Evolutionary conservation across 2,113 vertebrate species (phyloP).

Genomic region (Aplodontia rufa): DNA sequence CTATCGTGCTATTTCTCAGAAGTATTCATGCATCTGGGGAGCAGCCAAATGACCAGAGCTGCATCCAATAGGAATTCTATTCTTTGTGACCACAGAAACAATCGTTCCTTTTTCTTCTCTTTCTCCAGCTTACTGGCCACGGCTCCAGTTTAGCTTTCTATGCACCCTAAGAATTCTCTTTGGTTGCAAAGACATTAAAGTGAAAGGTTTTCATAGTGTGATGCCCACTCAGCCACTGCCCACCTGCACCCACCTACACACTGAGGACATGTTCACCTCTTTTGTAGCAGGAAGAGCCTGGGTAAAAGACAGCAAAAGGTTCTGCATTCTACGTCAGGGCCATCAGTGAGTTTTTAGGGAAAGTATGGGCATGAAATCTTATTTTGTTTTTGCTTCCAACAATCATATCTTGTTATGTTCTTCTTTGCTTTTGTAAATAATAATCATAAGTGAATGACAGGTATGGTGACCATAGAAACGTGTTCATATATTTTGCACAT

Average conservation of each 20-base stretch:
- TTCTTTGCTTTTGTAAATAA: not conserved
- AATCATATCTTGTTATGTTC: not conserved
- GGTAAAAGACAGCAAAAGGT: not conserved
- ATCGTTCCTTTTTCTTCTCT: not conserved
- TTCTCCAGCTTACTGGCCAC: not conserved
- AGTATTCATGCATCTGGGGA: not conserved
- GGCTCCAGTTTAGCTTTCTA: not conserved
- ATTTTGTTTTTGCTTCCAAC: slow-evolving; percentile 14
- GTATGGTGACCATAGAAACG: not conserved
- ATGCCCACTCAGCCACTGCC: not conserved
- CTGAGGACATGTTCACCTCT: not conserved
- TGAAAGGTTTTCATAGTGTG: not conserved
- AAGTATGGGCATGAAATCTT: not conserved
- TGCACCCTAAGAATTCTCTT: not conserved
- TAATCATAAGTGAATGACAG: not conserved
- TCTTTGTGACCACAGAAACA: not conserved
- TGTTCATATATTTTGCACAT: not conserved
- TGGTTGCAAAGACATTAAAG: not conserved
- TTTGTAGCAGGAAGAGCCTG: not conserved
- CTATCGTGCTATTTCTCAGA: slow-evolving; percentile 55
- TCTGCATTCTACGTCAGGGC: not conserved
- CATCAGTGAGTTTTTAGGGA: not conserved
- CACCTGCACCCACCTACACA: not conserved
- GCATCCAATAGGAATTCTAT: not conserved
- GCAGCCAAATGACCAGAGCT: not conserved